phyloP scores from a whole-genome alignment of 92 coral and sea anemone genomes.

The Pocillopora meandrina region DNA sequence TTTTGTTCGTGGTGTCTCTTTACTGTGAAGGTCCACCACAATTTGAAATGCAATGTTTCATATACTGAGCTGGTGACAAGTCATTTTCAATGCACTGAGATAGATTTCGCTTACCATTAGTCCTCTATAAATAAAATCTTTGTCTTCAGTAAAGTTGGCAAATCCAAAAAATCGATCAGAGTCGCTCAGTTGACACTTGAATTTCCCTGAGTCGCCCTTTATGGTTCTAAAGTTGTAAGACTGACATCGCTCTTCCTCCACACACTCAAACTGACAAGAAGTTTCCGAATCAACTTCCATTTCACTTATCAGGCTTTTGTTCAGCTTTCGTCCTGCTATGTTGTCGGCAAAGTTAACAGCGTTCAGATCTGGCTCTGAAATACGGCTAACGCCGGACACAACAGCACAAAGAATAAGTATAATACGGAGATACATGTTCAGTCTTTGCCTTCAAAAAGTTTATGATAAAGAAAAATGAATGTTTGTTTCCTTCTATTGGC shows the following conservation, averaged over 20 bases:
- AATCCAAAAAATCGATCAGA: slow-evolving; percentile 11
- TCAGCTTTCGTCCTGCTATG: slow-evolving; percentile 10
- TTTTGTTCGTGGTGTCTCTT: no score
- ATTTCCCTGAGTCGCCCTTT: no score
- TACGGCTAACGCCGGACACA: slow-evolving; percentile 1
- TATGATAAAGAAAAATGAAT: no score
- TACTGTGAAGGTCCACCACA: no score
- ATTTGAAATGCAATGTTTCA: no score
- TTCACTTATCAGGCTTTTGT: slow-evolving; percentile 9
- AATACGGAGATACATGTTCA: neutral
- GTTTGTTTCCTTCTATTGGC: no score
- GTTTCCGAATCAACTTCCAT: slow-evolving; percentile 16
- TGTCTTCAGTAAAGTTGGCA: neutral
- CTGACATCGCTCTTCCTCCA: neutral
- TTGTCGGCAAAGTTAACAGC: slow-evolving; percentile 8
- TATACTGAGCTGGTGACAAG: no score
- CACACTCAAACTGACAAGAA: slow-evolving; percentile 1
- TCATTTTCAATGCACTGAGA: no score
- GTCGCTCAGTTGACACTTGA: neutral
- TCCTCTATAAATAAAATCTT: slow-evolving; percentile 5
- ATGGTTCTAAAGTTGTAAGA: no score
- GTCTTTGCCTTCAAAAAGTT: no score
- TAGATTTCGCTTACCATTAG: neutral
- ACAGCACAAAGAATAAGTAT: neutral
- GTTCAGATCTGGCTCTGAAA: neutral